Evolutionary conservation across 2,888 invertebrate species (phyloP), one percentile per base, ranked within the genome.

Genomic region (Synanthedon andrenaeformis): DNA sequence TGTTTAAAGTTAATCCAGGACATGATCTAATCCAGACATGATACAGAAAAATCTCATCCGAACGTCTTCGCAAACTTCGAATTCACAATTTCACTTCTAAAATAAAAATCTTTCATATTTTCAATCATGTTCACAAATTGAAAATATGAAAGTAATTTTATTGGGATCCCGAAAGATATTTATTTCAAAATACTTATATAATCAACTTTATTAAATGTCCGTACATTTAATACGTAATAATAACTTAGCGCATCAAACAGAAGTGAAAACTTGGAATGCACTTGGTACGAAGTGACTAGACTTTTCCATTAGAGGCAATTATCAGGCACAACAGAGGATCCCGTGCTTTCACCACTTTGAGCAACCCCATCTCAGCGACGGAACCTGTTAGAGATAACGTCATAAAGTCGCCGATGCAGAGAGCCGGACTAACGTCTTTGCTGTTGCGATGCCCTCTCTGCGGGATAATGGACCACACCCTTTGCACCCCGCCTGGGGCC

Each of bases 231-330:
- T 45, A 45, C 3, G 45, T 45, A 45, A 45, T 45, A 45, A 45
- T 45, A 45, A 45, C 45, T n/a, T 45, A 42, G 10, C 82, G 77
- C 77, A 80, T 79, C 76, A 79, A 75, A 69, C 72, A 78, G 72
- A 70, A 73, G 76, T 75, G 75, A 79, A 81, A 85, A 84, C 84
- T 86, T 82, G 78, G 76, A 84, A 85, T 85, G 83, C 83, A 83
- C 79, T 85, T 83, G 70, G 77, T 72, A 67, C 70, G 74, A 74
- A 82, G 79, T 76, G 79, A 87, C 85, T 82, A 83, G 85, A 86
- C 82, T 86, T 87, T 87, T 86, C 86, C 86, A 87, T 87, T 87
- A 87, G 77, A 69, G 73, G 76, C 85, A 87, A 87, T 87, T 87
- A 87, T 85, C 82, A 82, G 79, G 74, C 82, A 82, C 80, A 82